A percentile compares a stretch with the other conserved stretches of the same genome.
phyloP scores from a whole-genome alignment of 2,113 vertebrate species.

The Podiceps cristatus region DNA sequence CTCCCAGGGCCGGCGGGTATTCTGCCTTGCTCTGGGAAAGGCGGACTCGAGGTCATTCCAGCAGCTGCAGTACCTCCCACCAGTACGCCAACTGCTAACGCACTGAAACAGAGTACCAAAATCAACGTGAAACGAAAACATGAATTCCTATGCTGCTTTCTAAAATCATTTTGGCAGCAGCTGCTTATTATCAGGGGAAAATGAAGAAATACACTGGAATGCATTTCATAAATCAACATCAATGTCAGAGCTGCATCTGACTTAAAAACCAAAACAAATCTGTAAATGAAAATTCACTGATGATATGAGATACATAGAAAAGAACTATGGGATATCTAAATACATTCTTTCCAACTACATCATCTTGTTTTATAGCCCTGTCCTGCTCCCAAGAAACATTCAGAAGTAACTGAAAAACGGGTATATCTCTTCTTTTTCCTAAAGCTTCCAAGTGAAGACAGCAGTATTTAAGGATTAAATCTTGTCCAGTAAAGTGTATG shows the following conservation, averaged over 20 bases:
- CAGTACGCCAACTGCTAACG: rapidly evolving
- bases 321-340: background rate
- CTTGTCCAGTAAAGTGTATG: background rate
- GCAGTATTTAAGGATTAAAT: background rate
- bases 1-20: background rate
- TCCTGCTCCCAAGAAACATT: background rate
- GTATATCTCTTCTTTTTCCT: background rate
- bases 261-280: background rate
- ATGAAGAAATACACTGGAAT: background rate
- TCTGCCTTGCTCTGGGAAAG: background rate
- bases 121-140: background rate
- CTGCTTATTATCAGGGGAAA: background rate
- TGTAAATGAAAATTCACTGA: background rate
- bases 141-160: background rate
- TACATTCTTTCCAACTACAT: background rate
- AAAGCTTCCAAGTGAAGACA: background rate
- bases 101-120: background rate
- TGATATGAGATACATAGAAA: background rate
- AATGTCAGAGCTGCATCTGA: background rate
- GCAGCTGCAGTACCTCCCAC: background rate
- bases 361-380: background rate
- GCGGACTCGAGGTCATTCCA: rapidly evolving
- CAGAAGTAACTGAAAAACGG: background rate
- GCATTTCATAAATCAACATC: background rate
- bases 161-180: background rate